These are phyloP conservation scores for Ctenopoma multispine DNA, from an alignment of 2,797 vertebrate species.

Conservation along the genomic window DNA sequence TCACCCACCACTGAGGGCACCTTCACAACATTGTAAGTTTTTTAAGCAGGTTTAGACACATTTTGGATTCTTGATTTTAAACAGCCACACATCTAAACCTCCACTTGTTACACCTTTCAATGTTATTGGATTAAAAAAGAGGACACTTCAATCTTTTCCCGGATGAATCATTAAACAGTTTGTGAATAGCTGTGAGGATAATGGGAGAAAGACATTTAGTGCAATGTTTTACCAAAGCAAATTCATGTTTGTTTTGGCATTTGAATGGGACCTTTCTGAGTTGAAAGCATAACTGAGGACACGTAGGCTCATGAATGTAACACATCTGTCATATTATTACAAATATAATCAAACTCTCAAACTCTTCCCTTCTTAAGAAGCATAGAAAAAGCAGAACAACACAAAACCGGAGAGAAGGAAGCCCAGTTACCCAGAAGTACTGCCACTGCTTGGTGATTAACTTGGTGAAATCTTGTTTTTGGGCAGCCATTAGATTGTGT, in stretches of 20 bases:
- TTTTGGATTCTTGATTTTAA: background rate
- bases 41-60: too few species aligned
- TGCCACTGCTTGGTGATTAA: constrained; percentile 14
- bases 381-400: background rate
- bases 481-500: constrained; percentile 9
- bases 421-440: background rate
- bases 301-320: background rate
- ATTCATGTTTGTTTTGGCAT: background rate
- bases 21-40: too few species aligned
- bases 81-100: background rate
- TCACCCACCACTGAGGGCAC: background rate
- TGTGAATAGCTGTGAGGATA: background rate
- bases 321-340: background rate
- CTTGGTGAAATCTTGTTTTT: constrained; percentile 7
- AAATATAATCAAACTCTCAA: background rate
- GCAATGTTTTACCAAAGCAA: background rate
- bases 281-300: background rate
- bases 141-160: background rate
- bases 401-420: background rate
- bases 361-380: background rate
- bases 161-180: background rate
- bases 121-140: background rate
- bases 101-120: background rate
- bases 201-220: background rate
- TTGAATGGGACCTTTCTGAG: background rate